phyloP scores from a whole-genome alignment of 2,888 invertebrate species.

The Dendrolimus pini region DNA sequence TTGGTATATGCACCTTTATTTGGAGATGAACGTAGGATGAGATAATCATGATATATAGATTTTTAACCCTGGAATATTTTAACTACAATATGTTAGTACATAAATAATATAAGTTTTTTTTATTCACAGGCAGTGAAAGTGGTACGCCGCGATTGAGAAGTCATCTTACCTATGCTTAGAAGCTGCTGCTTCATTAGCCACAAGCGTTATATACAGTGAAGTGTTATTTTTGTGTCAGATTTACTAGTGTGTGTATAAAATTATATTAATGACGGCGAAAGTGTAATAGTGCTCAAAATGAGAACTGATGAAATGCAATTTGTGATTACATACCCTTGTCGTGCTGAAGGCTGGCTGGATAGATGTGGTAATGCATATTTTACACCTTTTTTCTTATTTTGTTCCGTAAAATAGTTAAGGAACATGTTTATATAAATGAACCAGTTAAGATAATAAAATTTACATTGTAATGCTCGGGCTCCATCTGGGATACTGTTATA shows the following conservation, averaged over 20 bases:
- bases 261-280: slow-evolving; percentile 8
- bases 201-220: slow-evolving; percentile 17
- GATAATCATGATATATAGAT: too few relatives aligned
- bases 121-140: slow-evolving; percentile 65
- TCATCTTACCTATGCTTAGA: slow-evolving; percentile 14
- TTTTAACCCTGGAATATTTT: too few relatives aligned
- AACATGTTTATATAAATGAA: too few relatives aligned
- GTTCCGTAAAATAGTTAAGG: too few relatives aligned
- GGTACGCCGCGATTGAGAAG: slow-evolving; percentile 39
- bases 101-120: slow-evolving; percentile 31
- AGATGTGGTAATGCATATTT: slow-evolving; percentile 50
- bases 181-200: slow-evolving; percentile 22
- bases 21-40: too few relatives aligned
- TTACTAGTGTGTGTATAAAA: neutral
- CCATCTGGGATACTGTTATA: too few relatives aligned
- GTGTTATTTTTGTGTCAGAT: slow-evolving; percentile 17
- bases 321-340: slow-evolving; percentile 61
- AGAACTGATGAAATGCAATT: slow-evolving; percentile 40
- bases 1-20: too few relatives aligned
- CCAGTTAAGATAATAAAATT: too few relatives aligned
- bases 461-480: too few relatives aligned
- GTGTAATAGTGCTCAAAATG: slow-evolving; percentile 45
- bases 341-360: slow-evolving; percentile 67
- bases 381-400: neutral
- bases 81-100: too few relatives aligned